Evolutionary conservation across 2,888 invertebrate genomes (phyloP).

Genomic region (Yponomeuta malinellus): DNA sequence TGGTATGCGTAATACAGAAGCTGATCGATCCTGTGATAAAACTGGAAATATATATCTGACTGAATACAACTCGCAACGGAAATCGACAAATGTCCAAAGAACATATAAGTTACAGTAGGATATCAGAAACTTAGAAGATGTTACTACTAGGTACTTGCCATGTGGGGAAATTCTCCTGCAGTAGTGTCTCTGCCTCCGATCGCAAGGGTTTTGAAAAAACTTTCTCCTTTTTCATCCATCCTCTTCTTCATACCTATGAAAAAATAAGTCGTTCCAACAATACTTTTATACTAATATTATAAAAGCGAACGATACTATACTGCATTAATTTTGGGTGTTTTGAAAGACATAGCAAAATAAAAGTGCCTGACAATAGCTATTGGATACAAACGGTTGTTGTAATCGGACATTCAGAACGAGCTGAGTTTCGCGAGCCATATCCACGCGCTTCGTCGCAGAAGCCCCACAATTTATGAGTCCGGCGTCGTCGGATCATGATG

Average conservation of each 20-base stretch:
- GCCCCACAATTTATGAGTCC: too few species aligned
- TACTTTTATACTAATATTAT: background rate
- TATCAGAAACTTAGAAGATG: background rate
- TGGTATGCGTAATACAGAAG: background rate
- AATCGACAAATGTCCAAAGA: background rate
- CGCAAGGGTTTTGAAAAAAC: background rate
- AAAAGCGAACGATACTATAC: background rate
- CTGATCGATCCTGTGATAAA: background rate
- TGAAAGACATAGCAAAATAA: too few species aligned
- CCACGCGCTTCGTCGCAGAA: too few species aligned
- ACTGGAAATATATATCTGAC: background rate
- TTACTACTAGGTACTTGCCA: conserved; percentile 6
- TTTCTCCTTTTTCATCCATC: background rate
- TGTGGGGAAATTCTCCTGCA: conserved; percentile 16
- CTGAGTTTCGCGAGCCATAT: background rate
- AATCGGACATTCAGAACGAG: background rate
- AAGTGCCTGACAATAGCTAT: too few species aligned
- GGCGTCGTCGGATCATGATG: too few species aligned
- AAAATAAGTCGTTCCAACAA: background rate
- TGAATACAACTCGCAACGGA: background rate
- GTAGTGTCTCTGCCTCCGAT: conserved; percentile 5
- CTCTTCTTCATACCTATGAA: background rate
- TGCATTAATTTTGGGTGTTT: too few species aligned
- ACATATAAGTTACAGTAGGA: background rate
- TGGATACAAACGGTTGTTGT: background rate